Evolutionary conservation across 2,113 vertebrate species (phyloP).

Genomic region (Hippopotamus amphibius): DNA sequence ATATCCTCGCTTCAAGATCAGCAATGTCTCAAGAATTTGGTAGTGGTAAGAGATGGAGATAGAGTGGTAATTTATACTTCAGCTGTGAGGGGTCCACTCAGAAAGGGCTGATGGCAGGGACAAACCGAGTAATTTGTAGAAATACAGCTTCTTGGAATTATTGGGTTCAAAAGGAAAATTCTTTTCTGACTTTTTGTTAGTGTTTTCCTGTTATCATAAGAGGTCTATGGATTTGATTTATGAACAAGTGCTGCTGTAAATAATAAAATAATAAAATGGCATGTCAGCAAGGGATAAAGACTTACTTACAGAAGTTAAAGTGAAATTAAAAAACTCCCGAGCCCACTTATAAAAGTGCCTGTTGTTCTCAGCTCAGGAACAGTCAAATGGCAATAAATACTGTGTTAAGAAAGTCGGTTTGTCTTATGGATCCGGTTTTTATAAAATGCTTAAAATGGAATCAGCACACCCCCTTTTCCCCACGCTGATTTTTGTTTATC

Average conservation of each 20-base stretch:
- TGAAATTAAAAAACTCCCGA: conserved; percentile 66
- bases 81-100: background rate
- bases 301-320: conserved; percentile 67
- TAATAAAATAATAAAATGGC: conserved; percentile 77
- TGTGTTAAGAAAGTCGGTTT: conserved; percentile 38
- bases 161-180: conserved; percentile 23
- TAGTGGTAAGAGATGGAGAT: background rate
- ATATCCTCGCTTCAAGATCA: conserved; percentile 13
- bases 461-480: background rate
- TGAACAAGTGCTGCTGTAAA: conserved; percentile 50
- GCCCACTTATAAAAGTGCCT: conserved; percentile 46
- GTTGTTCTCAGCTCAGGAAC: conserved; percentile 37
- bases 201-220: conserved; percentile 54
- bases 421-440: conserved; percentile 25
- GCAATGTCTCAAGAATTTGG: conserved; percentile 18
- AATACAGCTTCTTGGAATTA: conserved; percentile 61
- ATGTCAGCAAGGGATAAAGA: conserved; percentile 68
- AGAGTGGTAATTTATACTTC: conserved; percentile 30
- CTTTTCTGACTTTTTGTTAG: background rate
- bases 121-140: background rate
- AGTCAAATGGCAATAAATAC: conserved; percentile 1
- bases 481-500: conserved; percentile 62
- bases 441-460: conserved; percentile 60
- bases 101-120: background rate
- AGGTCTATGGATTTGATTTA: conserved; percentile 61